Percentiles rank a stretch among this genome's conserved stretches.
Conservation (phyloP, 2,888 invertebrate species). For the Tryphoninae sp. region DNA sequence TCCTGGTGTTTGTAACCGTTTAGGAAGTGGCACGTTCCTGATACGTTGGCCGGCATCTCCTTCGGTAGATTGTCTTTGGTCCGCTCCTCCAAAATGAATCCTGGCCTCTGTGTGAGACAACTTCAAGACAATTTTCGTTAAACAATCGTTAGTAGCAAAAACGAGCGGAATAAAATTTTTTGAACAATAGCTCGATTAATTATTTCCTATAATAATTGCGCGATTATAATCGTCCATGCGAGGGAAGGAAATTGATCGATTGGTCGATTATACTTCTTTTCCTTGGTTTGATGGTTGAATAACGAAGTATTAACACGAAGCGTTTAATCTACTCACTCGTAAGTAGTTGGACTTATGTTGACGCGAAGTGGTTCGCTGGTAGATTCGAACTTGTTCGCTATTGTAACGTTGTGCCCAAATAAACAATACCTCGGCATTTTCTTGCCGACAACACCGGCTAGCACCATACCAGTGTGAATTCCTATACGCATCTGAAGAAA, state of each 20-base stretch:
- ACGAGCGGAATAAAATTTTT: not conserved
- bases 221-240: too few species aligned
- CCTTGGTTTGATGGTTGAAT: too few species aligned
- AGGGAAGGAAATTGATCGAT: too few species aligned
- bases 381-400: conserved; percentile 98
- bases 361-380: conserved; percentile 94
- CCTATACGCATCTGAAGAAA: conserved; percentile 94
- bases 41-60: conserved; percentile 90
- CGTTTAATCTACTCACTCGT: conserved; percentile 86
- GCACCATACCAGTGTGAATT: conserved; percentile 94
- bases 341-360: conserved; percentile 96
- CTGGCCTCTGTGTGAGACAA: conserved; percentile 88
- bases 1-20: conserved; percentile 89
- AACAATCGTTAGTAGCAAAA: not conserved
- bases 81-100: conserved; percentile 90
- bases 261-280: too few species aligned
- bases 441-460: conserved; percentile 96
- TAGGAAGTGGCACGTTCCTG: conserved; percentile 93
- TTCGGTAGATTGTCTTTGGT: conserved; percentile 90
- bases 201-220: too few species aligned
- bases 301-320: not conserved
- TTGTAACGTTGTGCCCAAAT: conserved; percentile 96
- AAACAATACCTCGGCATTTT: conserved; percentile 97
- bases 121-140: conserved; percentile 80
- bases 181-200: not conserved